Percentiles rank a stretch among this genome's conserved stretches.
Evolutionary conservation across 2,797 vertebrate genomes (phyloP).

Genomic region (Sebastes ruberrimus): DNA sequence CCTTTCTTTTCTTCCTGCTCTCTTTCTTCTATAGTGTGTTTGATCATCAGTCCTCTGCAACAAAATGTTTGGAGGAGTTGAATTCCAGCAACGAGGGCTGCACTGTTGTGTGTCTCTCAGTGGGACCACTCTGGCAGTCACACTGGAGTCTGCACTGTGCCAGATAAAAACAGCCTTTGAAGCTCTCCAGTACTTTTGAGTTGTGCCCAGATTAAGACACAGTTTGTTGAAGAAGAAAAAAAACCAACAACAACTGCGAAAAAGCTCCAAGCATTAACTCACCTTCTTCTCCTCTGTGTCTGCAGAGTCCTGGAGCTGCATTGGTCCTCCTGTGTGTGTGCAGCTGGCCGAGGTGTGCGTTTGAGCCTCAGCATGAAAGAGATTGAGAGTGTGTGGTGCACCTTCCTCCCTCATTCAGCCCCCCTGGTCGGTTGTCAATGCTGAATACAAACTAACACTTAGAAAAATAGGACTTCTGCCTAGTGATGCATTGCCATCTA

Average conservation of each 20-base stretch:
- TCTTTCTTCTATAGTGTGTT: conserved; percentile 4
- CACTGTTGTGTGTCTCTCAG: conserved; percentile 15
- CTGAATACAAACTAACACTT: conserved; percentile 35
- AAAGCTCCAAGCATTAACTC: conserved; percentile 62
- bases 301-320: conserved; percentile 76
- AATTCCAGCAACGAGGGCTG: conserved; percentile 21
- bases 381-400: conserved; percentile 54
- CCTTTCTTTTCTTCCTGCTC: neutral
- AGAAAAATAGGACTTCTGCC: conserved; percentile 13
- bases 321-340: conserved; percentile 66
- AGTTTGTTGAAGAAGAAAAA: neutral
- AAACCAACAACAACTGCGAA: neutral
- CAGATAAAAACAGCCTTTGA: conserved; percentile 62
- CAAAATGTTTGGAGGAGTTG: conserved; percentile 29
- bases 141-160: conserved; percentile 23
- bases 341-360: conserved; percentile 40
- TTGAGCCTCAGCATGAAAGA: conserved; percentile 59
- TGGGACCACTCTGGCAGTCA: conserved; percentile 50
- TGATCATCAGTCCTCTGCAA: conserved; percentile 44
- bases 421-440: conserved; percentile 52
- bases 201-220: conserved; percentile 38
- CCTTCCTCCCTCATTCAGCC: conserved; percentile 74
- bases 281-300: conserved; percentile 79
- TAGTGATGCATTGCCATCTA: conserved; percentile 50
- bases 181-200: conserved; percentile 44